These are phyloP conservation scores for Pristionchus japonicus DNA, from an alignment of 2,888 invertebrate species.

Conservation along the genomic window DNA sequence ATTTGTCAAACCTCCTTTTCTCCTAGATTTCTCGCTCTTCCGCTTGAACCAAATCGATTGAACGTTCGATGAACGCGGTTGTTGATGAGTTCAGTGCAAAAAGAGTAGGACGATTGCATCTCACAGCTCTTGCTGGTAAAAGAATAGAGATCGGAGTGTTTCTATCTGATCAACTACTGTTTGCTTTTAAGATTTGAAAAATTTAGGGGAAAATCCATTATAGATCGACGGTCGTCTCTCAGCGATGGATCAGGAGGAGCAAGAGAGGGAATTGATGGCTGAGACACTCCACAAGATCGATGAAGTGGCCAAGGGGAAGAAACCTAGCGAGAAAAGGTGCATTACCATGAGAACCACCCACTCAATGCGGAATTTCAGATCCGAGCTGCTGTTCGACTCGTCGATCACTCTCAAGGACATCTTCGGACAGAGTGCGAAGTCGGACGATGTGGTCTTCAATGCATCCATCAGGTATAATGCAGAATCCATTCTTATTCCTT, in stretches of 20 bases:
- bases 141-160: no score
- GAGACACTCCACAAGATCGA: slow-evolving; percentile 37
- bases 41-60: background rate
- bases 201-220: no score
- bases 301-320: background rate
- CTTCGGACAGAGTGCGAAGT: slow-evolving; percentile 22
- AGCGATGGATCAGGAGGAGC: slow-evolving; percentile 19
- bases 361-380: background rate
- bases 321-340: background rate
- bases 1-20: slow-evolving; percentile 28
- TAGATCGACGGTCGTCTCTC: slow-evolving; percentile 18
- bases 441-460: slow-evolving; percentile 44
- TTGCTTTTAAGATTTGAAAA: no score
- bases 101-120: background rate
- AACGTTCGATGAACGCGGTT: background rate
- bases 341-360: background rate
- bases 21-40: background rate
- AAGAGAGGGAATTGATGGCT: slow-evolving; percentile 6
- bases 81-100: background rate
- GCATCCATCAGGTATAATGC: slow-evolving; percentile 37
- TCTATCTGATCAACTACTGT: no score
- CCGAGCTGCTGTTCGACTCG: slow-evolving; percentile 21
- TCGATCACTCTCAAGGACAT: slow-evolving; percentile 42
- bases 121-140: no score
- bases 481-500: background rate